These are phyloP conservation scores for Bactericera cockerelli DNA, from an alignment of 1,140 invertebrate species.

Conservation along the genomic window DNA sequence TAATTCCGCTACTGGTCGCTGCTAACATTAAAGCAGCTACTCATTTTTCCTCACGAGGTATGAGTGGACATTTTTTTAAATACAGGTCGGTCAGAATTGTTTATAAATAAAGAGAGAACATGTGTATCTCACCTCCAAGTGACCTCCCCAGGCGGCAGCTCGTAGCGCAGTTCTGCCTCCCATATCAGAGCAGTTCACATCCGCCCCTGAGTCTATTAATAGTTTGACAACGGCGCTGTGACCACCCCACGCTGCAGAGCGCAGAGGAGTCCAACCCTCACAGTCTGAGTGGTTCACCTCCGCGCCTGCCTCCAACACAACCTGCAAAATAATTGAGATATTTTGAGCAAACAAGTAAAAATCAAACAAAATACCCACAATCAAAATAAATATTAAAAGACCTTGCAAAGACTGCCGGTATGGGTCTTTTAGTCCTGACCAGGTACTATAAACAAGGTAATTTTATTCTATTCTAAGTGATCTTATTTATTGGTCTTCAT, in stretches of 20 bases:
- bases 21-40: too few relatives aligned
- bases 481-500: too few relatives aligned
- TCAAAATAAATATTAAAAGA: too few relatives aligned
- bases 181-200: slow-evolving; percentile 61
- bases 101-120: too few relatives aligned
- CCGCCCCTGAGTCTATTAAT: slow-evolving; percentile 60
- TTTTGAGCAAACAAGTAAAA: not conserved
- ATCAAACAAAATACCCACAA: slow-evolving; percentile 1
- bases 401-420: slow-evolving; percentile 12
- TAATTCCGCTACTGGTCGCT: too few relatives aligned
- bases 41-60: too few relatives aligned
- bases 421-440: too few relatives aligned
- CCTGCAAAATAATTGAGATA: slow-evolving; percentile 23
- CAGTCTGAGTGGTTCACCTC: slow-evolving; percentile 66
- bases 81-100: too few relatives aligned
- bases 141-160: slow-evolving; percentile 74
- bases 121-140: slow-evolving; percentile 55
- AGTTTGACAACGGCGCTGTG: slow-evolving; percentile 79
- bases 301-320: slow-evolving; percentile 56
- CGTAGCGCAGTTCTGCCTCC: slow-evolving; percentile 55
- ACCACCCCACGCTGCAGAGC: slow-evolving; percentile 80
- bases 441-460: too few relatives aligned
- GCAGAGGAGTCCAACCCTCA: slow-evolving; percentile 76
- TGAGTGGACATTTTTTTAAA: too few relatives aligned
- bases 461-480: too few relatives aligned